phyloP scores from a whole-genome alignment of 1,140 invertebrate species.

The Meloidogyne chitwoodi region DNA sequence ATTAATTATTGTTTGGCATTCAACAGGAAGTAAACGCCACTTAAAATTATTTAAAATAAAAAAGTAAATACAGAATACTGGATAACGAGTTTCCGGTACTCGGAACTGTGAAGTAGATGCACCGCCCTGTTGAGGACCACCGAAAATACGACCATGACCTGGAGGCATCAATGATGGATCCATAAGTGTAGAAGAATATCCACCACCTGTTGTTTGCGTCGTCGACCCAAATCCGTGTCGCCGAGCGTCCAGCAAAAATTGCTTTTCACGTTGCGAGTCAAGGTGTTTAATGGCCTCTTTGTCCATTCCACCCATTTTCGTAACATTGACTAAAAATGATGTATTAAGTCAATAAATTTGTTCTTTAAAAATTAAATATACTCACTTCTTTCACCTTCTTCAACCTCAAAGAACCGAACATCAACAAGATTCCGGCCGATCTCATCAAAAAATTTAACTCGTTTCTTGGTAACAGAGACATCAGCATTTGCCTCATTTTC shows the following conservation, averaged over 20 bases:
- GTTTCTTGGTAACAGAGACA: background rate
- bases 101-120: background rate
- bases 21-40: background rate
- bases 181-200: background rate
- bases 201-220: background rate
- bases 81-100: background rate
- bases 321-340: constrained; percentile 8
- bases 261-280: constrained; percentile 9
- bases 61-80: background rate
- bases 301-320: constrained; percentile 1
- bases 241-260: background rate
- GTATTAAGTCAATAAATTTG: background rate
- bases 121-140: background rate
- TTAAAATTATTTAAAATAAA: background rate
- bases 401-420: constrained; percentile 4
- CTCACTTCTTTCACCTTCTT: constrained; percentile 15
- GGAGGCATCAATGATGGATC: constrained; percentile 14
- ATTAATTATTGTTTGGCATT: background rate
- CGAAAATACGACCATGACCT: background rate
- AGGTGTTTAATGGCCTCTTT: constrained; percentile 8
- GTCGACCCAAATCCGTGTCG: background rate
- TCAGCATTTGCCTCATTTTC: background rate
- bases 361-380: background rate
- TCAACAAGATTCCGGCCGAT: background rate
- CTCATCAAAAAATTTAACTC: constrained; percentile 3